Conservation (phyloP, 2,888 invertebrate species). For the Limnephilus marmoratus region DNA sequence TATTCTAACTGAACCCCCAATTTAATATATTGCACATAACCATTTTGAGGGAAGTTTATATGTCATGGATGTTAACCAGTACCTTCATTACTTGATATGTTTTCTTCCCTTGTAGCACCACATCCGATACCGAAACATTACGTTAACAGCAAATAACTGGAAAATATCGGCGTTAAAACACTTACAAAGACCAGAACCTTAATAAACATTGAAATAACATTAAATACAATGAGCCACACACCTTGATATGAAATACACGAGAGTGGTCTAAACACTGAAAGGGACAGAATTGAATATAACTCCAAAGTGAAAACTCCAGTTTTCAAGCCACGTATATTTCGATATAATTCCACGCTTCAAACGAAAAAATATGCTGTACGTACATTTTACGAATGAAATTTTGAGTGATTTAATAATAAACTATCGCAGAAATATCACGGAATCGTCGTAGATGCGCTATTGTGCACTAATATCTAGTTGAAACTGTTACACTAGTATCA, state of each 20-base stretch:
- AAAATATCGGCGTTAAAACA: constrained; percentile 13
- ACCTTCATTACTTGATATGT: not conserved
- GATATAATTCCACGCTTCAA: no score
- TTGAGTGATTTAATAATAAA: no score
- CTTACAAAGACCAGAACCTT: constrained; percentile 23
- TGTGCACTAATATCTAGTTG: no score
- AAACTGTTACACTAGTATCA: no score
- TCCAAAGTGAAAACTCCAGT: not conserved
- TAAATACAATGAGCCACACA: constrained; percentile 22
- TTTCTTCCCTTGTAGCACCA: not conserved
- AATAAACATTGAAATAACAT: constrained; percentile 38
- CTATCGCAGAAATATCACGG: no score
- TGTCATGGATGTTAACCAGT: not conserved
- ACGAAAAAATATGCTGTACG: no score
- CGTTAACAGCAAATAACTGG: not conserved
- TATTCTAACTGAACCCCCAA: not conserved
- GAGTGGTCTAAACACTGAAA: not conserved
- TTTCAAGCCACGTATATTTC: not conserved
- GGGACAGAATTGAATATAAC: not conserved
- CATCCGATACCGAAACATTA: constrained; percentile 14
- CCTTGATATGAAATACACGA: not conserved
- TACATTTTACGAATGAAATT: no score
- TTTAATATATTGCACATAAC: not conserved
- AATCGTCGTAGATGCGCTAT: no score
- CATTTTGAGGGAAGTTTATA: not conserved